Conservation (phyloP, 2,888 invertebrate species). For the Athripsodes cinereus region DNA sequence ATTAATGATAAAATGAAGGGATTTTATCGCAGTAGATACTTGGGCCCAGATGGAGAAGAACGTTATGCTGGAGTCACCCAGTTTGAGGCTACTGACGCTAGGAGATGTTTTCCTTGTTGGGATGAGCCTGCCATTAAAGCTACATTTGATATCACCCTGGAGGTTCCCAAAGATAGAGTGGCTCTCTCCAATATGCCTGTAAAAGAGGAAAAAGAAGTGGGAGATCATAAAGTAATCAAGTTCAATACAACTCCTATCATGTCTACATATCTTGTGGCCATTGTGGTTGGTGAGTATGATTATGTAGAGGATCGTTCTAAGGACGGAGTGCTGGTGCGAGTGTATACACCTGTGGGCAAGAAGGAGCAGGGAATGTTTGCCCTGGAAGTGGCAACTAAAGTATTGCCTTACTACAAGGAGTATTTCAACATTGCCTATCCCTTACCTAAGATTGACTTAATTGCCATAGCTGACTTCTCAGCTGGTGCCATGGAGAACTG, state of each 20-base stretch:
- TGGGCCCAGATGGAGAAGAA: constrained; percentile 66
- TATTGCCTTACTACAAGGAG: constrained; percentile 88
- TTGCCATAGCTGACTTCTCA: constrained; percentile 93
- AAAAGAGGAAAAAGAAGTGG: constrained; percentile 43
- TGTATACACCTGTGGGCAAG: constrained; percentile 85
- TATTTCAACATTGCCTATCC: constrained; percentile 95
- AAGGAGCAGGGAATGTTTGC: constrained; percentile 90
- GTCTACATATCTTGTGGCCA: constrained; percentile 93
- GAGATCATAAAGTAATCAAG: constrained; percentile 51
- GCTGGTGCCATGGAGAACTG: constrained; percentile 98
- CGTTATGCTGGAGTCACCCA: constrained; percentile 86
- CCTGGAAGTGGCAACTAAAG: constrained; percentile 84
- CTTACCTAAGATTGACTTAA: constrained; percentile 91
- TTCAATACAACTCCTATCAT: constrained; percentile 87
- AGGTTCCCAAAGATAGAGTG: constrained; percentile 73
- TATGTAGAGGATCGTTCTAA: constrained; percentile 78
- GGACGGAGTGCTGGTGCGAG: constrained; percentile 77
- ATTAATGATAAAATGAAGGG: constrained; percentile 93
- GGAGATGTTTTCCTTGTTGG: constrained; percentile 95
- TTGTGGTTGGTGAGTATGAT: constrained; percentile 93
- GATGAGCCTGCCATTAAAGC: constrained; percentile 96
- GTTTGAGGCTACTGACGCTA: constrained; percentile 86
- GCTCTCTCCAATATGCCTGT: constrained; percentile 92
- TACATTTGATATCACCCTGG: constrained; percentile 83
- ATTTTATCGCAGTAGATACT: constrained; percentile 88